Conservation (phyloP, 2,888 invertebrate species). For the Caenorhabditis drosophilae region DNA sequence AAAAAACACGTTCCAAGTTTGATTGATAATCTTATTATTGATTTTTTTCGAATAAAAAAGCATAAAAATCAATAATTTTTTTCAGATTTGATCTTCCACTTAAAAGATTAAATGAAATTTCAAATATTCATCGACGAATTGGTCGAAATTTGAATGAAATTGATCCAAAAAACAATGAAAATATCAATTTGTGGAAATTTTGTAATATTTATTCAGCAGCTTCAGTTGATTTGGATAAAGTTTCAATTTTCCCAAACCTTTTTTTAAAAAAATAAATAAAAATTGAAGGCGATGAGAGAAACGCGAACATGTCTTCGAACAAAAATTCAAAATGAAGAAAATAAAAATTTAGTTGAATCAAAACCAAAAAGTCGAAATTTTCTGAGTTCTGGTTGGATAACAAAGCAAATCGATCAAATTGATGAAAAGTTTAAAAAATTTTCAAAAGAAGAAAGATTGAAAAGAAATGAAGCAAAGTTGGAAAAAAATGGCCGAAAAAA, state of each 20-base stretch:
- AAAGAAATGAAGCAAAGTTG: background rate
- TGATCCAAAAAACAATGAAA: constrained; percentile 31
- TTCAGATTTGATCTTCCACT: constrained; percentile 21
- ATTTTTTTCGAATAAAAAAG: background rate
- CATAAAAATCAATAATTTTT: background rate
- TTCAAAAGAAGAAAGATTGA: background rate
- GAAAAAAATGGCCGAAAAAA: background rate
- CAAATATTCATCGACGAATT: constrained; percentile 24
- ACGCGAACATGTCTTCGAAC: constrained; percentile 13
- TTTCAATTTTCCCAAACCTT: background rate
- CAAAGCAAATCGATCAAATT: background rate
- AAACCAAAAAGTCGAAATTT: too few relatives aligned
- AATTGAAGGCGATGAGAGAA: constrained; percentile 18
- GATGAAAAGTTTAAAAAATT: background rate
- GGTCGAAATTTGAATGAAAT: constrained; percentile 19
- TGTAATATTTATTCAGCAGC: constrained; percentile 28
- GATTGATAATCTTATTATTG: too few relatives aligned
- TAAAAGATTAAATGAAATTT: constrained; percentile 22
- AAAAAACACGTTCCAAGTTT: too few relatives aligned
- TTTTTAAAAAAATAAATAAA: background rate
- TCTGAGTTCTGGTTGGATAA: constrained; percentile 8
- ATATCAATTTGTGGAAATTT: constrained; percentile 28
- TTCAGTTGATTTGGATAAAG: constrained; percentile 26
- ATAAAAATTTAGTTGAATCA: too few relatives aligned
- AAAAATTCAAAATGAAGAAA: too few relatives aligned